phyloP scores from a whole-genome alignment of 2,797 vertebrate species.

The Anabacerthia variegaticeps region DNA sequence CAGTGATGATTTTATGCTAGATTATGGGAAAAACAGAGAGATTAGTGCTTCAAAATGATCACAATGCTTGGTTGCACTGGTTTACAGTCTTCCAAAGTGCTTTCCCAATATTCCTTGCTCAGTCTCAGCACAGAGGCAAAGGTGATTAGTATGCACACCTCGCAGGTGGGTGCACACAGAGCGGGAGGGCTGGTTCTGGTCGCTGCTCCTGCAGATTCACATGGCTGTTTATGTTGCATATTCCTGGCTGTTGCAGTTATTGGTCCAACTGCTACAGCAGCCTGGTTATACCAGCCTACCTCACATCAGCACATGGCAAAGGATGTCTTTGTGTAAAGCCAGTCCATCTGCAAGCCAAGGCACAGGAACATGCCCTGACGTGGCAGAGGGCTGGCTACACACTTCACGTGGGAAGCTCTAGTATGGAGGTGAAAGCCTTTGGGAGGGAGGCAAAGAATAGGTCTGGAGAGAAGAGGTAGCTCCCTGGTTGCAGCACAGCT shows the following conservation, averaged over 20 bases:
- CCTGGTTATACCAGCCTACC: not conserved
- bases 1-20: not conserved
- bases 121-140: not conserved
- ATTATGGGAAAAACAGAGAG: not conserved
- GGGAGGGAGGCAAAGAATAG: not conserved
- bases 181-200: not conserved
- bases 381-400: not conserved
- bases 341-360: not conserved
- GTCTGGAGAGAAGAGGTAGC: not conserved
- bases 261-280: not conserved
- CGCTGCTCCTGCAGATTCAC: not conserved
- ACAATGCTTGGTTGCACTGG: not conserved
- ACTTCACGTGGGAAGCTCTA: fast-evolving
- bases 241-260: not conserved
- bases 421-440: not conserved
- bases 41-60: not conserved
- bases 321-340: not conserved
- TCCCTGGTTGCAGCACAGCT: not conserved
- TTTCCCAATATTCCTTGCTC: not conserved
- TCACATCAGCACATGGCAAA: fast-evolving
- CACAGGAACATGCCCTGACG: fast-evolving
- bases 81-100: not conserved
- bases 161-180: not conserved
- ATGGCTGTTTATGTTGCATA: fast-evolving
- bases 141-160: not conserved